phyloP scores from a whole-genome alignment of 2,797 vertebrate genomes.

The Phrynocephalus guinanensis region DNA sequence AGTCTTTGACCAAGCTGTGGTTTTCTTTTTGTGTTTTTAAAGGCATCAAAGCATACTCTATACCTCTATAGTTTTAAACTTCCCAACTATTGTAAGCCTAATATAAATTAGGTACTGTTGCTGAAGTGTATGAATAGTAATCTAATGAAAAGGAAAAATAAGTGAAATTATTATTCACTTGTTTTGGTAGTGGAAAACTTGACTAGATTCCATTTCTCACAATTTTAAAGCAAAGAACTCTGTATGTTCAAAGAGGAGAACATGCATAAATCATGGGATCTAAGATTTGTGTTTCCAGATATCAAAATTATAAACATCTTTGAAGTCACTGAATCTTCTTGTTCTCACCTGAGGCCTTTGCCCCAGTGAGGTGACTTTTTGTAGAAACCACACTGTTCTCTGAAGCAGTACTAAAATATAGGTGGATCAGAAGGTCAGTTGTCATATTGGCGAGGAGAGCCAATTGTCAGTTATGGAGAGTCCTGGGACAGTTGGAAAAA shows the following conservation, averaged over 20 bases:
- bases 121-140: constrained; percentile 24
- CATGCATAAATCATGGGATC: neutral
- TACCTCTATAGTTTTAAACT: constrained; percentile 41
- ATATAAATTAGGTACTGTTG: neutral
- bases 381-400: neutral
- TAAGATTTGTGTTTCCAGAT: constrained; percentile 10
- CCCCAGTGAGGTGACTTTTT: neutral
- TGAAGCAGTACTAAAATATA: neutral
- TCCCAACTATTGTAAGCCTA: constrained; percentile 24
- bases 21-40: constrained; percentile 14
- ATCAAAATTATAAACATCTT: neutral
- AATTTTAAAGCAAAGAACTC: constrained; percentile 3
- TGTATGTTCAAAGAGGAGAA: neutral
- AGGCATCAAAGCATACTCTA: neutral
- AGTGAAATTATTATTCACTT: constrained; percentile 16
- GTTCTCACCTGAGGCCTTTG: neutral
- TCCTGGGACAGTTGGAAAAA: no score
- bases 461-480: no score
- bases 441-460: neutral
- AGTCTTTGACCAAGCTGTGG: constrained; percentile 15
- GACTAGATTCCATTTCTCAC: constrained; percentile 4
- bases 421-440: neutral
- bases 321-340: neutral
- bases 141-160: constrained; percentile 18
- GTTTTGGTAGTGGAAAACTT: neutral